A percentile compares a stretch with the other conserved stretches of the same genome.
Conservation (phyloP, 2,797 vertebrate species). For the Botia kubotai region DNA sequence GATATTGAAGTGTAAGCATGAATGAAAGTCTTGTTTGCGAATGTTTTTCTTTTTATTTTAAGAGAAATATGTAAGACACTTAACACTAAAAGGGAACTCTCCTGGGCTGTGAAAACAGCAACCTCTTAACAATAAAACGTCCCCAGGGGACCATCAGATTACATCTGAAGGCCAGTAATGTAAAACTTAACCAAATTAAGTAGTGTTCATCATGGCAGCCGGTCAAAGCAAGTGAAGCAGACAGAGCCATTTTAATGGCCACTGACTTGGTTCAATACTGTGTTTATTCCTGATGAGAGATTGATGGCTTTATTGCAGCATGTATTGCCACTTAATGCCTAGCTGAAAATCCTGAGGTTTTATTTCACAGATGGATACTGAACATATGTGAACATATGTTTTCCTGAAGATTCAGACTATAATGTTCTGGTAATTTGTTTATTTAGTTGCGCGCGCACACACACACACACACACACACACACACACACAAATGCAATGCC, state of each 20-base stretch:
- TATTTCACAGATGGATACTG: slow-evolving; percentile 46
- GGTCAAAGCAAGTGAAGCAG: slow-evolving; percentile 65
- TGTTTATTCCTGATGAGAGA: slow-evolving; percentile 61
- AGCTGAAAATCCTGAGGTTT: slow-evolving; percentile 50
- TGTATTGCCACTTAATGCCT: slow-evolving; percentile 59
- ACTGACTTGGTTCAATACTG: slow-evolving; percentile 57
- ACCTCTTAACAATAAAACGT: background rate
- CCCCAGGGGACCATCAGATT: background rate
- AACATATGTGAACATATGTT: slow-evolving; percentile 26
- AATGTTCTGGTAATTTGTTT: slow-evolving; percentile 34
- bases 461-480: too few species aligned
- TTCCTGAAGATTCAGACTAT: slow-evolving; percentile 22
- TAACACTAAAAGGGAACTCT: background rate
- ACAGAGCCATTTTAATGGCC: slow-evolving; percentile 70
- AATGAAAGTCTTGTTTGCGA: too few species aligned
- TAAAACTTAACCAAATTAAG: slow-evolving; percentile 36
- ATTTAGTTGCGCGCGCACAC: background rate
- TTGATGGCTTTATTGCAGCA: slow-evolving; percentile 62
- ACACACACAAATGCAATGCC: background rate
- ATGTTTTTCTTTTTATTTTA: background rate
- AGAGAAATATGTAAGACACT: background rate
- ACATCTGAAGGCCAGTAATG: slow-evolving; percentile 26
- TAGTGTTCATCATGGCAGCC: slow-evolving; percentile 54
- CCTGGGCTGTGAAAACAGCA: background rate
- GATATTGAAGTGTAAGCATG: background rate